A percentile compares a stretch with the other conserved stretches of the same genome.
phyloP scores from a whole-genome alignment of 2,888 invertebrate genomes.

The Lasioglossum lativentre region DNA sequence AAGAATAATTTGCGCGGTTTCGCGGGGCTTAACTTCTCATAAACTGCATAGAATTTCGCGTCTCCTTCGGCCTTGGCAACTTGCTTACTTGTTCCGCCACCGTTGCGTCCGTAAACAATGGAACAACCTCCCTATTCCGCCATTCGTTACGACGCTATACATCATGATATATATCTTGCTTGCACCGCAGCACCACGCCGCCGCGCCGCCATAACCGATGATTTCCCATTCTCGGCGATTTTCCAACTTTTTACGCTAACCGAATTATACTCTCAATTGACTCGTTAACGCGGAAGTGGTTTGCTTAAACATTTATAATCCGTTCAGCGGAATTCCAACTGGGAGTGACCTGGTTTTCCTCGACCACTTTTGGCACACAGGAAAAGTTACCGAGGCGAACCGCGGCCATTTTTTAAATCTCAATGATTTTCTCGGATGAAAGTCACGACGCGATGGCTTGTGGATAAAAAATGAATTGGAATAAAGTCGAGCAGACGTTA shows the following conservation, averaged over 20 bases:
- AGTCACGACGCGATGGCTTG: too few species aligned
- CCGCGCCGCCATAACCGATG: background rate
- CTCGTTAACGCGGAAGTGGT: conserved; percentile 10
- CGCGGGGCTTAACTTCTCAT: background rate
- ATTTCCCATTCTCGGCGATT: background rate
- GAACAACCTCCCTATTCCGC: background rate
- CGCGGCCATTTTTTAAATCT: background rate
- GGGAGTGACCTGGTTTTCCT: background rate
- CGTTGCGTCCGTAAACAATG: background rate
- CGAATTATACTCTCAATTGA: background rate
- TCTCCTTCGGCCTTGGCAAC: background rate
- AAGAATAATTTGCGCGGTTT: background rate
- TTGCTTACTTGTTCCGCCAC: background rate
- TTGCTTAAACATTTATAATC: background rate
- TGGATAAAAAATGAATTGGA: too few species aligned
- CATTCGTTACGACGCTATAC: conserved; percentile 15
- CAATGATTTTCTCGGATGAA: too few species aligned
- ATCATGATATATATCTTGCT: background rate
- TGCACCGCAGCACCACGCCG: background rate
- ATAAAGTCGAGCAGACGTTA: too few species aligned
- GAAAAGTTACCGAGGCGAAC: background rate
- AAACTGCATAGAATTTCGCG: background rate
- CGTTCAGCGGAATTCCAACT: background rate
- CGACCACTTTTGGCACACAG: background rate
- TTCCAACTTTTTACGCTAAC: background rate